These are phyloP conservation scores for Camponotus fellah DNA, from an alignment of 2,888 invertebrate species.

Conservation along the genomic window DNA sequence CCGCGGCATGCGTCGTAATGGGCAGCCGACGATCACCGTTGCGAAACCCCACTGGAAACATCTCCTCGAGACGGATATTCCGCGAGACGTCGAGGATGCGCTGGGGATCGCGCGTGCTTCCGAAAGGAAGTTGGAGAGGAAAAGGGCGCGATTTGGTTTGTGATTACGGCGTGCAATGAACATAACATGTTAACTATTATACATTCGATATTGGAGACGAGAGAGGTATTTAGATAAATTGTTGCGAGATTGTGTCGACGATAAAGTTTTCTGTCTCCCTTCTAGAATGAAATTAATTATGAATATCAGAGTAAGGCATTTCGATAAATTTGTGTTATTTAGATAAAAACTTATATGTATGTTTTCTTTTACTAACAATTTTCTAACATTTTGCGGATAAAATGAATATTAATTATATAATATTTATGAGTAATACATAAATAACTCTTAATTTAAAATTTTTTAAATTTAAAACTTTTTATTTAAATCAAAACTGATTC, in stretches of 20 bases:
- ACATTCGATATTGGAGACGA: neutral
- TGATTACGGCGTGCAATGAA: conserved; percentile 19
- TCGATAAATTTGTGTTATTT: neutral
- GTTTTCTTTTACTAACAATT: neutral
- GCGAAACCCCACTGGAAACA: conserved; percentile 64
- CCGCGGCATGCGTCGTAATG: conserved; percentile 77
- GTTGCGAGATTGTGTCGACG: neutral
- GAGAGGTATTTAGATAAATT: neutral
- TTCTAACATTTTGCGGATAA: neutral
- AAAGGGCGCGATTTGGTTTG: neutral
- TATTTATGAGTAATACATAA: neutral
- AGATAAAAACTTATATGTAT: neutral
- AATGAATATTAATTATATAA: neutral
- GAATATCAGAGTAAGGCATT: neutral
- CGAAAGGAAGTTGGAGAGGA: conserved; percentile 41
- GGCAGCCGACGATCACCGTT: conserved; percentile 73
- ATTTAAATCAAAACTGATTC: neutral
- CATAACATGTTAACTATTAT: neutral
- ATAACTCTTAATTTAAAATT: no score
- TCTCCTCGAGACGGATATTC: conserved; percentile 55
- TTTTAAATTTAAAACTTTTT: no score
- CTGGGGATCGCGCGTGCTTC: conserved; percentile 41
- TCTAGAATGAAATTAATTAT: conserved; percentile 21
- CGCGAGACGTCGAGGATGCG: conserved; percentile 25
- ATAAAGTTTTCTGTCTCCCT: neutral